A percentile compares a stretch with the other conserved stretches of the same genome.
Conservation (phyloP, 2,797 vertebrate species). For the Microctenopoma steveboyesi region DNA sequence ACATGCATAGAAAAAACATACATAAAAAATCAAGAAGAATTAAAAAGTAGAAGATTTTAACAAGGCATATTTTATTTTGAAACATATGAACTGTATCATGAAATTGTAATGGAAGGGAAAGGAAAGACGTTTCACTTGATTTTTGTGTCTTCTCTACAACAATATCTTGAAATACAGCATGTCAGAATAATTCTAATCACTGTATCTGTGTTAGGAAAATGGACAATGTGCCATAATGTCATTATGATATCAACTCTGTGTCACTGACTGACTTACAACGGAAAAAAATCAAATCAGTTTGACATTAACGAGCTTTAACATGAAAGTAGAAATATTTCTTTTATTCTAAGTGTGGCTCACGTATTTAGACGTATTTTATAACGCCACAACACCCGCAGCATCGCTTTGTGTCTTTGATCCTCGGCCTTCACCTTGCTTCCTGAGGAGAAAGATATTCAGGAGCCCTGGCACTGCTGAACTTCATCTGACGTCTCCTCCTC, state of each 20-base stretch:
- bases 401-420: slow-evolving; percentile 48
- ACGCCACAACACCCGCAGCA: slow-evolving; percentile 4
- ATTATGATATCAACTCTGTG: no score
- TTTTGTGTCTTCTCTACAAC: no score
- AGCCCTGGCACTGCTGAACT: slow-evolving; percentile 65
- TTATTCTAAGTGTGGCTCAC: not conserved
- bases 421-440: slow-evolving; percentile 20
- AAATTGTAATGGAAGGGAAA: no score
- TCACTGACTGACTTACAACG: no score
- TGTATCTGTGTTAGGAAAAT: slow-evolving; percentile 1
- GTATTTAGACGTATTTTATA: slow-evolving; percentile 3
- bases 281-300: not conserved
- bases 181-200: not conserved
- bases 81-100: no score
- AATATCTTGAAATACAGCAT: no score
- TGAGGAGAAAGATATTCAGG: slow-evolving; percentile 41
- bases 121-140: no score
- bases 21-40: no score
- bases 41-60: no score
- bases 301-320: slow-evolving; percentile 2
- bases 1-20: no score
- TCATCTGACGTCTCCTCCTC: slow-evolving; percentile 60
- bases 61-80: no score
- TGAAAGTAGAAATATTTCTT: not conserved
- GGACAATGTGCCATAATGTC: no score